phyloP scores from a whole-genome alignment of 1,140 invertebrate species.

The Bicyclus anynana region DNA sequence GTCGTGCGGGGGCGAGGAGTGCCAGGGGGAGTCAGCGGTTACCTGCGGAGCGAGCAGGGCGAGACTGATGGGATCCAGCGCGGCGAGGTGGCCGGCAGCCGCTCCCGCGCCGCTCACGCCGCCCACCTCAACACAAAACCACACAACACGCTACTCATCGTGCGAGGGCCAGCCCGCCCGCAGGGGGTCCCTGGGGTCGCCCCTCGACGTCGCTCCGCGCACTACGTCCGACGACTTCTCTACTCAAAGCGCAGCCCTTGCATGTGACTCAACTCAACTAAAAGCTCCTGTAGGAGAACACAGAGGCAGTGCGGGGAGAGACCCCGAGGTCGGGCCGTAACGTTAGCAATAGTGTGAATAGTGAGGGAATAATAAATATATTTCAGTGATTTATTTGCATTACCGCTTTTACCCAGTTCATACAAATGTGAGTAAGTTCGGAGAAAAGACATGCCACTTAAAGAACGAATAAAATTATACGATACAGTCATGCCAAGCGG shows the following conservation, averaged over 20 bases:
- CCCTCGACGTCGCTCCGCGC: slow-evolving; percentile 48
- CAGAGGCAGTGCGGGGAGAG: slow-evolving; percentile 54
- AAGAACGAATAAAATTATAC: slow-evolving; percentile 47
- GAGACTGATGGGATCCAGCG: slow-evolving; percentile 70
- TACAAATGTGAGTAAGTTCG: slow-evolving; percentile 64
- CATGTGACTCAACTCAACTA: slow-evolving; percentile 29
- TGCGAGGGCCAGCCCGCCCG: slow-evolving; percentile 49
- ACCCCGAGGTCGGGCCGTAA: slow-evolving; percentile 56
- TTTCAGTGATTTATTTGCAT: slow-evolving; percentile 65
- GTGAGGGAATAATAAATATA: slow-evolving; percentile 49
- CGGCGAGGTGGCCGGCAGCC: slow-evolving; percentile 65
- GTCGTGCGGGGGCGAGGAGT: slow-evolving; percentile 19
- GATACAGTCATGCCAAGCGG: slow-evolving; percentile 71
- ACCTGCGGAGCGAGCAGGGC: slow-evolving; percentile 73
- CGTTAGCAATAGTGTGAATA: slow-evolving; percentile 64
- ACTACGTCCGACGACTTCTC: slow-evolving; percentile 28
- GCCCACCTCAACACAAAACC: slow-evolving; percentile 76
- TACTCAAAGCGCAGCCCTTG: slow-evolving; percentile 30
- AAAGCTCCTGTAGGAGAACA: slow-evolving; percentile 31
- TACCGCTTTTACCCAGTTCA: slow-evolving; percentile 68
- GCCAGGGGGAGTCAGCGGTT: slow-evolving; percentile 43
- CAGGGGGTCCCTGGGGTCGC: slow-evolving; percentile 35
- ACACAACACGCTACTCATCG: slow-evolving; percentile 75
- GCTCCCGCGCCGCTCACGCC: slow-evolving; percentile 70
- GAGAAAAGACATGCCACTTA: slow-evolving; percentile 69